A percentile compares a stretch with the other conserved stretches of the same genome.
These are phyloP conservation scores for Busseola fusca DNA, from an alignment of 2,888 invertebrate species.

Conservation along the genomic window DNA sequence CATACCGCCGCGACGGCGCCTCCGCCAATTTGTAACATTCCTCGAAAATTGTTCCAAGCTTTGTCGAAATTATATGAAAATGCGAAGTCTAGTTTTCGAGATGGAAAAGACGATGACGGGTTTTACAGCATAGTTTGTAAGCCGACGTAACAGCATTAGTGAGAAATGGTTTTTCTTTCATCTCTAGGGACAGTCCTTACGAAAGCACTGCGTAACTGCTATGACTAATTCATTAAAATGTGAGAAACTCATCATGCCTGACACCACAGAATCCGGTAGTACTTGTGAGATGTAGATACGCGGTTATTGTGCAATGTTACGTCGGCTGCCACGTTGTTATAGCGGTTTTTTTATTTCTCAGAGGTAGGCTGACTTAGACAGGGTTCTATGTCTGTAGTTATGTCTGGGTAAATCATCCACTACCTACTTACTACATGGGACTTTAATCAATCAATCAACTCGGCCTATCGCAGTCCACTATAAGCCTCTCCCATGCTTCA, in stretches of 20 bases:
- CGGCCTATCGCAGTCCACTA: too few relatives aligned
- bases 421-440: not conserved
- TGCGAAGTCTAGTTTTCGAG: constrained; percentile 23
- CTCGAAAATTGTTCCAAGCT: constrained; percentile 25
- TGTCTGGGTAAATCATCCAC: not conserved
- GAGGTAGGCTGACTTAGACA: not conserved
- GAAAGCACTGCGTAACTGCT: constrained; percentile 34
- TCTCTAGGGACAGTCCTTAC: constrained; percentile 26
- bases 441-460: not conserved
- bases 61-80: constrained; percentile 32
- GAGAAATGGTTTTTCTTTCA: constrained; percentile 35
- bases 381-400: not conserved
- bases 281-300: constrained; percentile 11
- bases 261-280: constrained; percentile 26
- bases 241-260: constrained; percentile 29
- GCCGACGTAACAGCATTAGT: constrained; percentile 7
- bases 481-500: too few relatives aligned
- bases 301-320: constrained; percentile 40
- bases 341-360: not conserved
- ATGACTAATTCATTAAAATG: constrained; percentile 42
- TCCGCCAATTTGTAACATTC: constrained; percentile 33
- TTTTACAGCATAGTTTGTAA: constrained; percentile 12
- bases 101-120: constrained; percentile 10
- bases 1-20: constrained; percentile 37
- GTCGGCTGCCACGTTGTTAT: constrained; percentile 12